Base-by-base conservation (phyloP, 2,113 vertebrate genomes). In the Cnemophilus loriae region DNA sequence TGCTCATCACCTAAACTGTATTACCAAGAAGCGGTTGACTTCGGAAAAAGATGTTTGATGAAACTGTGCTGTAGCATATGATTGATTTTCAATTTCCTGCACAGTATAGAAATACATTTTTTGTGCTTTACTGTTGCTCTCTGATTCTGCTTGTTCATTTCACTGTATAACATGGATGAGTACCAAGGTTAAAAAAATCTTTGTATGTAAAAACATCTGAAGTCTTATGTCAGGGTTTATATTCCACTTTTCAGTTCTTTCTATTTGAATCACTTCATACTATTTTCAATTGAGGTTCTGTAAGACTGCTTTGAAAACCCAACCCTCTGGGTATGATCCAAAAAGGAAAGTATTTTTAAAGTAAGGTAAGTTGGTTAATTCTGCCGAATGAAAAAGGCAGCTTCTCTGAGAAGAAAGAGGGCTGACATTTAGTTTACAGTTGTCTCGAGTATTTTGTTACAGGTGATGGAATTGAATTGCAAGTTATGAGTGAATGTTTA, bases 371-470 rank as follows among this genome's bases (percentile, higher is more conserved):
- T 65, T 90, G 33, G 49, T 83, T 92, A 60, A 88, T 86, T 91
- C 63, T 86, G 27, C 80, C 90, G 86, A 82, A 71, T 65, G 50
- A 84, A 76, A 96, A 89, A 96, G 57, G 10, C 10, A 2, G 89
- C 60, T 92, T 92, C 60, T 89, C 73, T 91, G 59, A 52, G 69
- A 84, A 94, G 91, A 76, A 93, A 47, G 69, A 76, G 42, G 33
- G 28, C 60, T 94, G 92, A 90, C 76, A 88, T 93, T 89, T 93
- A 74, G 39, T 91, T 97, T 92, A 78, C 85, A 90, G 70, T 91
- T 86, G 59, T 84, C 79, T 92, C 8, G 9, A 69, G 76, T 90
- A 76, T 96, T 97, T 95, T 87, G 84, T 96, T 96, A 96, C 91
- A 94, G 83, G 75, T 70, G 59, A 52, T 55, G 57, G 88, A 85